Evolutionary conservation across 2,888 invertebrate species (phyloP), one percentile per base, ranked within the genome.

Genomic region (Zhuqinia jingwanae): DNA sequence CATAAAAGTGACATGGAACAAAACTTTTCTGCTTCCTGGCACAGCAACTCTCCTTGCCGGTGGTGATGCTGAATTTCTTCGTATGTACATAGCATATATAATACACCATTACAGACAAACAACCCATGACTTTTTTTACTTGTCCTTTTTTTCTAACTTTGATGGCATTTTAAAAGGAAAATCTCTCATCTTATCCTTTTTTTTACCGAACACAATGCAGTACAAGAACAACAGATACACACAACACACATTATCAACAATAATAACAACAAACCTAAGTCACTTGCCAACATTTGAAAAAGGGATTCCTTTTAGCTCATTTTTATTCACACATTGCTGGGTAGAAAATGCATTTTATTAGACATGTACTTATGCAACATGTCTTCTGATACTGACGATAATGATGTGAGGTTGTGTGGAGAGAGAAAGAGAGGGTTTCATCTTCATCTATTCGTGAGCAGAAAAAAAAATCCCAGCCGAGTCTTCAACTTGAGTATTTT

Each of bases 211-310:
- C 27, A 75, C 60, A 75, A 60, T 73, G 58, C 17, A n/a, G 70
- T 73, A 73, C 81, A 80, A 56, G 68, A 80, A 80, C 80, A 68
- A 75, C 53, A 75, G 68, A 27, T 65, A 50, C 36, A 77, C 78
- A 78, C n/a, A n/a, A n/a, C n/a, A 63, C 63, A 63, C 30, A 79
- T 47, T 65, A 65, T 36, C 77, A 65, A 58, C 53, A 58, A 77
- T 25, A 42, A 75, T 20, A 77, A 42, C 45, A 73, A 17, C 25
- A 25, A 56, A 45, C 60, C 42, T 15, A 63, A 75, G 82, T 76
- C 82, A 68, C 83, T 84, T 84, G 83, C 83, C 77, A 84, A 65
- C 82, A 65, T 79, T 79, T 65, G 25, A 60, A 47, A 77, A 56
- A n/a, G n/a, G n/a, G 50, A 77, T 42, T 75, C 53, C 42, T 77